Evolutionary conservation across 2,888 invertebrate genomes (phyloP).

Genomic region (Allygus modestus): DNA sequence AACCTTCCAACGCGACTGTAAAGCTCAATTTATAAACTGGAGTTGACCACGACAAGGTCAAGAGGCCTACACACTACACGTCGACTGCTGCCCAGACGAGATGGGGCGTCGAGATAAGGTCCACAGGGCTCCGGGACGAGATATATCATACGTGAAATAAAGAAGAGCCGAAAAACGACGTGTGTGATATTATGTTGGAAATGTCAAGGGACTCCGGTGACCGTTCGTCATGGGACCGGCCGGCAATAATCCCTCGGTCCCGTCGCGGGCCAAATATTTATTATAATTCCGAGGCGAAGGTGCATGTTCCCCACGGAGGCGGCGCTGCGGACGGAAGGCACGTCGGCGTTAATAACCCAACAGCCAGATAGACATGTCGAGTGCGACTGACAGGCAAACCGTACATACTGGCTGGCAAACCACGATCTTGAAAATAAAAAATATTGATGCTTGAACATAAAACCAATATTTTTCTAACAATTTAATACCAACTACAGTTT

Average conservation of each 20-base stretch:
- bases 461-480: too few relatives aligned
- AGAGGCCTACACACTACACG: background rate
- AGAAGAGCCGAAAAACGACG: constrained; percentile 42
- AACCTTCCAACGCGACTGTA: background rate
- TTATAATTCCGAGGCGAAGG: background rate
- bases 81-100: background rate
- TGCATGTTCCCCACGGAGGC: background rate
- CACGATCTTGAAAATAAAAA: too few relatives aligned
- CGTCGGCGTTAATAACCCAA: too few relatives aligned
- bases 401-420: too few relatives aligned
- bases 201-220: constrained; percentile 16
- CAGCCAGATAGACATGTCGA: too few relatives aligned
- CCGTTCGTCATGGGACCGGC: background rate
- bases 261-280: background rate
- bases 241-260: background rate
- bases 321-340: background rate
- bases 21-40: background rate
- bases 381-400: too few relatives aligned
- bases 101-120: background rate
- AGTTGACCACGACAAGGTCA: constrained; percentile 1
- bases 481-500: too few relatives aligned
- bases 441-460: too few relatives aligned
- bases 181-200: constrained; percentile 52
- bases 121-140: background rate
- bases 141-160: constrained; percentile 39